Evolutionary conservation across 2,797 vertebrate species (phyloP), one percentile per base, ranked within the genome.

Genomic region (Pseudochromis fuscus): DNA sequence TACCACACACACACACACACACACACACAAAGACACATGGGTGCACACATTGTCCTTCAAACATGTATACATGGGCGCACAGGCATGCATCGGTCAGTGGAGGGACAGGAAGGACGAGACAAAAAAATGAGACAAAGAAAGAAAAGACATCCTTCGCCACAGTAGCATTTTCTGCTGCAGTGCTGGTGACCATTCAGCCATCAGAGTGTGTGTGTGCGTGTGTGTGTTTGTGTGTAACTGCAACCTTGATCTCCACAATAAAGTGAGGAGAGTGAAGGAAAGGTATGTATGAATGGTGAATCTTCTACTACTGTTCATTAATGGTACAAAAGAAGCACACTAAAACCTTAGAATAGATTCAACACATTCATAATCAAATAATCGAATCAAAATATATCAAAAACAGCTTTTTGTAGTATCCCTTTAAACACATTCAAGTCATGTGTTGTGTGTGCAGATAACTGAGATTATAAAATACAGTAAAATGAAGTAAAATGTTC

Each of bases 11-110:
- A 64, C 56, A n/a, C n/a, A n/a, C n/a, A n/a, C 48, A 63, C 40
- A 59, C 31, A 72, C 31, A 8, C 44, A 83, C 51, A 68, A 10
- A 68, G 30, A 73, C 44, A 21, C 72, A 67, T 19, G 28, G n/a
- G 19, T n/a, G 40, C 40, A 52, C 7, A 53, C 27, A 25, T 24
- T 51, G 57, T 46, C 65, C 72, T 63, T 46, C 58, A 57, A 52
- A 62, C 67, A 27, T 21, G 27, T 42, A 65, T 45, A 68, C 72
- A 76, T 56, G 40, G 45, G 4, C n/a, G 66, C 58, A 79, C 53
- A 72, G 19, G 53, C 66, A 64, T 57, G 30, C n/a, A 23, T 12
- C 31, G 37, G 27, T 44, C 30, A 57, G 55, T 23, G 3, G 42
- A 71, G 40, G 66, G 24, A 60, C 35, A 62, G 60, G 49, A 53